A percentile compares a stretch with the other conserved stretches of the same genome.
phyloP scores from a whole-genome alignment of 2,797 vertebrate genomes.

The Euphonia xanthogaster region DNA sequence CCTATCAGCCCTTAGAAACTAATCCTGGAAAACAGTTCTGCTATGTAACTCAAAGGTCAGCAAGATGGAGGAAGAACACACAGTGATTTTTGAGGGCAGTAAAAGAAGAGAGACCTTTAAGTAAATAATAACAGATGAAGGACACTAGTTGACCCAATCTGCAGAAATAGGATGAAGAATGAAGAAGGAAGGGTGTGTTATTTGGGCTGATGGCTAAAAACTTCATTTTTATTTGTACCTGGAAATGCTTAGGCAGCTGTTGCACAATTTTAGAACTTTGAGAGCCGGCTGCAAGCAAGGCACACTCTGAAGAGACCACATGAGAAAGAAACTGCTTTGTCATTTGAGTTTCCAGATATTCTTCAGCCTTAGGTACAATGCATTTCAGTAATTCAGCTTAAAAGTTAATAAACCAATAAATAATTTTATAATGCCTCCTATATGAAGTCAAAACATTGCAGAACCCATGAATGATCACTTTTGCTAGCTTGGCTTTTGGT shows the following conservation, averaged over 20 bases:
- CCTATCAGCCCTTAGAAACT: not conserved
- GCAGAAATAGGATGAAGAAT: not conserved
- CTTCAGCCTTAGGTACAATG: not conserved
- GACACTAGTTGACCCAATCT: not conserved
- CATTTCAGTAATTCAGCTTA: not conserved
- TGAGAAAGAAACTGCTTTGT: not conserved
- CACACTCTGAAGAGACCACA: not conserved
- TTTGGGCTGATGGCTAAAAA: not conserved
- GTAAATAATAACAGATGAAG: not conserved
- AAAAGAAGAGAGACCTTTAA: not conserved
- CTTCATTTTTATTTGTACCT: not conserved
- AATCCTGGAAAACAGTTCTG: not conserved
- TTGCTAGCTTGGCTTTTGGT: not conserved
- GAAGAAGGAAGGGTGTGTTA: not conserved
- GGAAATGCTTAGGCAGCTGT: not conserved
- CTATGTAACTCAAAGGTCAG: not conserved
- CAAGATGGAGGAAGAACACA: not conserved
- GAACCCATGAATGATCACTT: not conserved
- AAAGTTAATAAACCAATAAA: not conserved
- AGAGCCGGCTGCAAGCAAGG: not conserved
- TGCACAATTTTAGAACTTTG: not conserved
- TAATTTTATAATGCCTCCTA: not conserved
- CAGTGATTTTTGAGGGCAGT: not conserved
- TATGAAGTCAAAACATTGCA: not conserved
- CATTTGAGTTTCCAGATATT: not conserved